Conservation (phyloP, 2,888 invertebrate genomes). For the Notodonta dromedarius region DNA sequence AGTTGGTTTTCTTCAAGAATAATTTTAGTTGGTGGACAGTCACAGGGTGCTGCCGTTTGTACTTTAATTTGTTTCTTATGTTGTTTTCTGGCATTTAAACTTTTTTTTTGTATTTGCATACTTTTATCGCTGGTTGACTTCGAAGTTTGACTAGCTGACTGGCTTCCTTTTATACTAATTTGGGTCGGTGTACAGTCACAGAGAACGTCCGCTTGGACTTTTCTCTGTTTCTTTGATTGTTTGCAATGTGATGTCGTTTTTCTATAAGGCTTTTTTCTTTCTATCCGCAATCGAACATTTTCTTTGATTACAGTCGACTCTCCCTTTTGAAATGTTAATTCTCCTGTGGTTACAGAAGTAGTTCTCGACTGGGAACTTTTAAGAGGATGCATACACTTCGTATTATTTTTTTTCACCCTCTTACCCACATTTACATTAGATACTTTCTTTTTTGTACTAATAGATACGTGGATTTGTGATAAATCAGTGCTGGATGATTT, state of each 20-base stretch:
- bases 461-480: background rate
- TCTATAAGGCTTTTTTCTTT: background rate
- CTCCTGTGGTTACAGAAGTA: background rate
- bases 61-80: no score
- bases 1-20: background rate
- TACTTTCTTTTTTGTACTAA: background rate
- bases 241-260: background rate
- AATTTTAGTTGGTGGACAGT: no score
- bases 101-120: background rate
- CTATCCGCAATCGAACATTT: background rate
- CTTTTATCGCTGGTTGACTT: background rate
- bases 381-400: background rate
- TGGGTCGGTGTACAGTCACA: background rate
- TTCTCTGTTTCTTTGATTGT: background rate
- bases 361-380: background rate
- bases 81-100: background rate
- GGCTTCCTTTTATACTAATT: no score
- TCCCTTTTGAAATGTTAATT: background rate
- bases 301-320: background rate
- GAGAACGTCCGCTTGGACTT: background rate
- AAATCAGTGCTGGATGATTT: slow-evolving; percentile 3
- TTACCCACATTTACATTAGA: slow-evolving; percentile 4
- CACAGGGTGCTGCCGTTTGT: no score
- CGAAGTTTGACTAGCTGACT: no score
- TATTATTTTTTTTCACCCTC: background rate